Percentiles rank a stretch among this genome's conserved stretches.
phyloP scores from a whole-genome alignment of 2,113 vertebrate genomes.

The Gopherus flavomarginatus region DNA sequence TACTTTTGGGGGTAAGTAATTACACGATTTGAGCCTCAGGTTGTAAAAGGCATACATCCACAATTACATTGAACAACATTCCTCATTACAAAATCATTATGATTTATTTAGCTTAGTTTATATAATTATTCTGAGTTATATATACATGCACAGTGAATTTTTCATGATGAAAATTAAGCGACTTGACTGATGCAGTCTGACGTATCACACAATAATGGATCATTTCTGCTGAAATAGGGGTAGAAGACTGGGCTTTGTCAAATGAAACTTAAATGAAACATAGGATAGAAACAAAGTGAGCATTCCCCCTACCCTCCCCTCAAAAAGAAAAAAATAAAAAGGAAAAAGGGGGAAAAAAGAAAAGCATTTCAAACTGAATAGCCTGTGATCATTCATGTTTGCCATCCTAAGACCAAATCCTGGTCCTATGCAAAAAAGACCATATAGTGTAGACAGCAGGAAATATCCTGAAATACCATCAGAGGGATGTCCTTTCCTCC shows the following conservation, averaged over 20 bases:
- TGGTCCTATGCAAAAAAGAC: neutral
- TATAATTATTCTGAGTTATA: constrained; percentile 1
- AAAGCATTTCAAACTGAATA: neutral
- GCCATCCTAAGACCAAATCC: neutral
- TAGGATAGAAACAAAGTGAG: neutral
- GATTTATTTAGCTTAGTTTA: neutral
- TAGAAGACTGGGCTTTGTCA: neutral
- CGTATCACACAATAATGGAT: neutral
- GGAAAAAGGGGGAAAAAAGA: neutral
- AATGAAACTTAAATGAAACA: neutral
- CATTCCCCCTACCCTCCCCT: neutral
- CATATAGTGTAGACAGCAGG: accelerated
- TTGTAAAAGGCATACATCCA: neutral
- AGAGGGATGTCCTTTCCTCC: neutral
- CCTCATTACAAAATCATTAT: neutral
- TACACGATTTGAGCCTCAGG: accelerated
- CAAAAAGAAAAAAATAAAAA: too few relatives aligned
- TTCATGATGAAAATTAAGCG: neutral
- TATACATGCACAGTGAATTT: neutral
- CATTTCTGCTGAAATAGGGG: neutral
- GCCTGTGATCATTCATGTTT: neutral
- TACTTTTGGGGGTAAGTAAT: neutral
- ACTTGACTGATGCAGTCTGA: neutral
- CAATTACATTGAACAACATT: neutral
- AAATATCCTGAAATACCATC: neutral